A percentile compares a stretch with the other conserved stretches of the same genome.
Conservation (phyloP, 1,140 invertebrate genomes). For the Mizuhopecten yessoensis region DNA sequence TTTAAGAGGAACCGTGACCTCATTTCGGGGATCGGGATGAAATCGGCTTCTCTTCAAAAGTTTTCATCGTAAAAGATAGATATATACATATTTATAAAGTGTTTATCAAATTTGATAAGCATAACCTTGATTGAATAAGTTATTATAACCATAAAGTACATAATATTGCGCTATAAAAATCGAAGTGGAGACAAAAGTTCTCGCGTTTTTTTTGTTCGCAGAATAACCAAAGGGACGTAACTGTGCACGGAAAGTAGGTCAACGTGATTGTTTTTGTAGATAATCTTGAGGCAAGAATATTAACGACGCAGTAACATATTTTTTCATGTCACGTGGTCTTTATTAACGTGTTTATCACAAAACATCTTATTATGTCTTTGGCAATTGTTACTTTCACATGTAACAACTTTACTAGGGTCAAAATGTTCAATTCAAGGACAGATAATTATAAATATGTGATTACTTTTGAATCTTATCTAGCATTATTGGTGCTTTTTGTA, state of each 20-base stretch:
- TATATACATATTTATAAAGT: background rate
- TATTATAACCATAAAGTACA: background rate
- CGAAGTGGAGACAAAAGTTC: background rate
- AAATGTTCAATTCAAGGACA: too few relatives aligned
- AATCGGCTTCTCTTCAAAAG: background rate
- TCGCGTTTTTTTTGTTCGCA: slow-evolving; percentile 11
- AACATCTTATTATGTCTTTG: too few relatives aligned
- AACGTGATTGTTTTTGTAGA: background rate
- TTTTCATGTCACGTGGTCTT: too few relatives aligned
- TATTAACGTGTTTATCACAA: too few relatives aligned
- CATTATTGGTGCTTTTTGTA: too few relatives aligned
- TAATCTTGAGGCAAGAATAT: background rate
- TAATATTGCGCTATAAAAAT: background rate
- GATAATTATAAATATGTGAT: too few relatives aligned
- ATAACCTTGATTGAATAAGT: background rate
- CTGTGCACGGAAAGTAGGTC: slow-evolving; percentile 23
- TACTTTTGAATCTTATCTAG: too few relatives aligned
- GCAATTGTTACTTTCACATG: too few relatives aligned
- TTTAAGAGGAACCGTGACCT: slow-evolving; percentile 32
- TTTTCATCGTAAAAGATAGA: background rate
- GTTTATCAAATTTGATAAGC: background rate
- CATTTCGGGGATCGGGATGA: background rate
- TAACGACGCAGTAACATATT: background rate
- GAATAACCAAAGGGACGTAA: slow-evolving; percentile 16
- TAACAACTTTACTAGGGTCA: too few relatives aligned